Conservation (phyloP, 1,140 invertebrate species). For the Bemisia tabaci region DNA sequence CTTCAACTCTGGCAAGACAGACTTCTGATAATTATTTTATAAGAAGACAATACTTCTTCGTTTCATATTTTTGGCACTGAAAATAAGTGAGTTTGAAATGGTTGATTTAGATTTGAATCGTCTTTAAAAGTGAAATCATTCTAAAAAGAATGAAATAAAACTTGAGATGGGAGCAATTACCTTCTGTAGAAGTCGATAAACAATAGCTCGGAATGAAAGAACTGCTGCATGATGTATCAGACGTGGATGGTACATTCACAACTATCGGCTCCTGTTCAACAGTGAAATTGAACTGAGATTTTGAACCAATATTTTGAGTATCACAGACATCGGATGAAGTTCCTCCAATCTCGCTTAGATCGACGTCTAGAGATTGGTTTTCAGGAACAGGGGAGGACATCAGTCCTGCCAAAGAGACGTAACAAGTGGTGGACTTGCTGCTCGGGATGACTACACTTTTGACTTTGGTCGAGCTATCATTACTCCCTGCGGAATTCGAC, state of each 20-base stretch:
- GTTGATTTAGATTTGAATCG: too few relatives aligned
- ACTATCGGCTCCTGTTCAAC: neutral
- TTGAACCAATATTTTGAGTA: neutral
- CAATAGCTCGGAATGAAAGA: too few relatives aligned
- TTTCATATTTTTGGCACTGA: too few relatives aligned
- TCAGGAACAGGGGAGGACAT: neutral
- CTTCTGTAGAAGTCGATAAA: too few relatives aligned
- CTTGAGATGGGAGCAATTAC: too few relatives aligned
- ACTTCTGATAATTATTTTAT: too few relatives aligned
- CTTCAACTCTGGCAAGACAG: too few relatives aligned
- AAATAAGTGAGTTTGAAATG: too few relatives aligned
- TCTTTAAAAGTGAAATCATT: too few relatives aligned
- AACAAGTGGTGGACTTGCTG: neutral
- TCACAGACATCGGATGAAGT: too few relatives aligned
- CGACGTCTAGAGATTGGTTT: neutral
- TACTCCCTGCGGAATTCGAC: neutral
- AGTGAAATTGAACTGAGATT: neutral
- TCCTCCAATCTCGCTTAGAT: neutral
- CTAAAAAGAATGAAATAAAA: too few relatives aligned
- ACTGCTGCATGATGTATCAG: neutral
- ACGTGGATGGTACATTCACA: neutral
- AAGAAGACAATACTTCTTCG: too few relatives aligned
- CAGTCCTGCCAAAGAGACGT: neutral
- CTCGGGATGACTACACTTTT: neutral
- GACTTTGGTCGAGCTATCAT: neutral